Evolutionary conservation across 2,888 invertebrate species (phyloP).

Genomic region (Mechanitis mazaeus): DNA sequence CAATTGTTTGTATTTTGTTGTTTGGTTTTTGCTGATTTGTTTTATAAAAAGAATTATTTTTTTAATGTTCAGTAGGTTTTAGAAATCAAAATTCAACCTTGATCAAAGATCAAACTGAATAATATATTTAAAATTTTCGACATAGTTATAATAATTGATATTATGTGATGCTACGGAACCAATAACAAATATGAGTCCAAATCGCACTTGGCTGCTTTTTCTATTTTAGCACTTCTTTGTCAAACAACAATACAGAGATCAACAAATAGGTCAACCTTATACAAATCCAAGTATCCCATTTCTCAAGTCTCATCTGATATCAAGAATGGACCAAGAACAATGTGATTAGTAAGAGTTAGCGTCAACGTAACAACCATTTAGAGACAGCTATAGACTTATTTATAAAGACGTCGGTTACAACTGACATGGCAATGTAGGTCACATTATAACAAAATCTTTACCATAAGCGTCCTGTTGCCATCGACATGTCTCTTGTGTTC

Average conservation of each 20-base stretch:
- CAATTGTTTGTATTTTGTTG: too few species aligned
- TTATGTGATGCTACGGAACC: neutral
- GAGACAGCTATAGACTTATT: constrained; percentile 12
- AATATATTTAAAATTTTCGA: too few species aligned
- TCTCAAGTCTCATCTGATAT: constrained; percentile 8
- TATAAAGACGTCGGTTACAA: constrained; percentile 19
- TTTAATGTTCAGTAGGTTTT: too few species aligned
- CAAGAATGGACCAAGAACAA: constrained; percentile 54
- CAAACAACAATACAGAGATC: too few species aligned
- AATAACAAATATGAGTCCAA: neutral
- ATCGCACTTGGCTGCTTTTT: too few species aligned
- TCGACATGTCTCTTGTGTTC: constrained; percentile 11
- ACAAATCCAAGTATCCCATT: neutral
- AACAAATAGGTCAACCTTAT: neutral
- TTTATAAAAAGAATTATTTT: too few species aligned
- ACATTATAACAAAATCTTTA: constrained; percentile 25
- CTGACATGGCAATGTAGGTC: constrained; percentile 33
- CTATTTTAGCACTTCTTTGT: too few species aligned
- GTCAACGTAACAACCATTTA: constrained; percentile 31
- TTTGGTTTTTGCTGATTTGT: too few species aligned
- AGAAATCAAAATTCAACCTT: too few species aligned
- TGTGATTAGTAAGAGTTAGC: constrained; percentile 44
- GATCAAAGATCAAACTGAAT: too few species aligned
- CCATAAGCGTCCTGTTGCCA: constrained; percentile 22
- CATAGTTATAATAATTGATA: too few species aligned